Conservation (phyloP, 2,113 vertebrate genomes). For the Thunnus thynnus region DNA sequence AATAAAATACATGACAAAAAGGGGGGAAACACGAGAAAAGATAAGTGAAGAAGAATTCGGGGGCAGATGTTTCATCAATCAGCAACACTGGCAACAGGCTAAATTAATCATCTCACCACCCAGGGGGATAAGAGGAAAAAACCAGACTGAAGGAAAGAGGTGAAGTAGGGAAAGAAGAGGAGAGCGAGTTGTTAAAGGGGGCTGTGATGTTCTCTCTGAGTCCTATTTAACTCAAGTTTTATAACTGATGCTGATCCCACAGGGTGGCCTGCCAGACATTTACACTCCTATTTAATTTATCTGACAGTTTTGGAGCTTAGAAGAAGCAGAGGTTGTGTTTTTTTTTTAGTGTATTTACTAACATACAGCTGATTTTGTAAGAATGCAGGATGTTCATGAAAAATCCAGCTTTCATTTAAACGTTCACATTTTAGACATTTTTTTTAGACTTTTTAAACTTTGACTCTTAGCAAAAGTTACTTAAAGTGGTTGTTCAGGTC, state of each 20-base stretch:
- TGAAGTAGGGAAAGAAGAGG: not conserved
- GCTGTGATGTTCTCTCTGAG: slow-evolving; percentile 15
- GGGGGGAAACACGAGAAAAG: not conserved
- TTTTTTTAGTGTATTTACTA: not conserved
- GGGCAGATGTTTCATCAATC: slow-evolving; percentile 4
- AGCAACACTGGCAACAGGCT: not conserved
- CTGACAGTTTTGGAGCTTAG: slow-evolving; percentile 3
- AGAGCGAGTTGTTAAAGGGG: slow-evolving; percentile 9
- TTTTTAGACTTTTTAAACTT: not conserved
- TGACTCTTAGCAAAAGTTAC: not conserved
- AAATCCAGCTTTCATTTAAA: not conserved
- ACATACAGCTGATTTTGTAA: not conserved
- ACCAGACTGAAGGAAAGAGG: not conserved
- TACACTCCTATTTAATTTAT: not conserved
- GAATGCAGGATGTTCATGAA: not conserved
- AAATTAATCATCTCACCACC: not conserved
- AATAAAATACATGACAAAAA: not conserved
- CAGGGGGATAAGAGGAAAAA: not conserved
- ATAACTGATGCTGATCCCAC: not conserved
- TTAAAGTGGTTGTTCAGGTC: not conserved
- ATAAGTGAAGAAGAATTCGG: not conserved
- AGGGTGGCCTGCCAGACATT: not conserved
- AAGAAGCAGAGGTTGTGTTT: not conserved
- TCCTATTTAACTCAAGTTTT: slow-evolving; percentile 3
- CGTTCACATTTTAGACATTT: not conserved